Base-by-base conservation (phyloP, 1,140 invertebrate species). In the Metaphire vulgaris region DNA sequence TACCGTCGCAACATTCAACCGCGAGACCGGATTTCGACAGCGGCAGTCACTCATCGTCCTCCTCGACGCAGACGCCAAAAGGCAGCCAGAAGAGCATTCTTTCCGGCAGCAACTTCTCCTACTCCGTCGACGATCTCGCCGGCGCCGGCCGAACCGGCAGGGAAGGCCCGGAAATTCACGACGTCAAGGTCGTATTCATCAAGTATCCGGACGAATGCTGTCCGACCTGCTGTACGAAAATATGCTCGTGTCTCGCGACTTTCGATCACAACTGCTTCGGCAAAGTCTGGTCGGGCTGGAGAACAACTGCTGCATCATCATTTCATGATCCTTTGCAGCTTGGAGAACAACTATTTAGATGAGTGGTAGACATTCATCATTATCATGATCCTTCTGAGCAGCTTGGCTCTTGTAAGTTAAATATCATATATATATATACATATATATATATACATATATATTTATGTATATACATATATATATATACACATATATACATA, bases 281-380 rank as follows among this genome's bases (percentile, higher is more conserved):
- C 91, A 92, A 95, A 86, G 92, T 92, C 76, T 98, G 95, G 95
- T 94, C 91, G 76, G 93, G 92, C 84, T 88, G 97, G 34, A 89
- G 97, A 82, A 90, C 92, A 80, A n/a, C n/a, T n/a, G n/a, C n/a
- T n/a, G n/a, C n/a, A n/a, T n/a, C n/a, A n/a, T n/a, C n/a, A n/a
- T n/a, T n/a, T n/a, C n/a, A n/a, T n/a, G n/a, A n/a, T n/a, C n/a
- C n/a, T n/a, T n/a, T n/a, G n/a, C n/a, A n/a, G n/a, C n/a, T n/a
- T n/a, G n/a, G 96, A 98, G 88, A 95, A 98, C 88, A 97, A 96
- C 88, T 95, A 96, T 87, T 99, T 98, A 89, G 96, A 98, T n/a
- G n/a, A n/a, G n/a, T n/a, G n/a, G n/a, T n/a, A n/a, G 90, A 96
- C 93, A 80, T 92, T 95, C 87, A 93, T 98, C 85, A 96, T 99